Percentiles rank a stretch among this genome's conserved stretches.
phyloP scores from a whole-genome alignment of 1,140 invertebrate species.

The Neodiprion pinetum region DNA sequence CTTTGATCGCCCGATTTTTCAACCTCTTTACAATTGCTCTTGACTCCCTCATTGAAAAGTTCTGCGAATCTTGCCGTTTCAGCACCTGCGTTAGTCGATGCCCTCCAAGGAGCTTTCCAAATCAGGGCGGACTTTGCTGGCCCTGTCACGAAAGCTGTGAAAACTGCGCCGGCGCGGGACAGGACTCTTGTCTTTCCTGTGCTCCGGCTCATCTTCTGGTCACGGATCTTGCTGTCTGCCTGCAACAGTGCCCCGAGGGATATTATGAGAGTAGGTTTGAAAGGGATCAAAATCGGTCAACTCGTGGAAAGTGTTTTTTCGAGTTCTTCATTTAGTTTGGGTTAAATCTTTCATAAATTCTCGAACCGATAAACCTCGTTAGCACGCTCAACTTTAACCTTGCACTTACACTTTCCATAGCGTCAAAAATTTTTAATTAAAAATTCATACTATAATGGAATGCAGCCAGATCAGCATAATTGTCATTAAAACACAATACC shows the following conservation, averaged over 20 bases:
- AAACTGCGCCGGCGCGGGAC: constrained; percentile 82
- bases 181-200: constrained; percentile 82
- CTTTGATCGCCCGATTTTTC: no score
- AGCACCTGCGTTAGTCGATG: constrained; percentile 82
- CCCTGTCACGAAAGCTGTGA: constrained; percentile 85
- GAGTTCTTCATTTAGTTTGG: no score
- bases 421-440: no score
- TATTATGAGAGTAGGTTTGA: constrained; percentile 78
- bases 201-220: constrained; percentile 80
- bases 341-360: no score
- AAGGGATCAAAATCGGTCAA: no score
- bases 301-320: no score
- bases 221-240: constrained; percentile 79
- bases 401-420: no score
- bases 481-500: constrained; percentile 2
- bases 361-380: no score
- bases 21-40: neutral
- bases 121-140: constrained; percentile 78
- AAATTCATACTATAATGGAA: neutral
- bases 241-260: constrained; percentile 85
- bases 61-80: constrained; percentile 15
- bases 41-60: neutral
- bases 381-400: no score
- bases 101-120: constrained; percentile 79
- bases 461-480: neutral